A percentile compares a stretch with the other conserved stretches of the same genome.
phyloP scores from a whole-genome alignment of 2,797 vertebrate species.

The Trachops cirrhosus region DNA sequence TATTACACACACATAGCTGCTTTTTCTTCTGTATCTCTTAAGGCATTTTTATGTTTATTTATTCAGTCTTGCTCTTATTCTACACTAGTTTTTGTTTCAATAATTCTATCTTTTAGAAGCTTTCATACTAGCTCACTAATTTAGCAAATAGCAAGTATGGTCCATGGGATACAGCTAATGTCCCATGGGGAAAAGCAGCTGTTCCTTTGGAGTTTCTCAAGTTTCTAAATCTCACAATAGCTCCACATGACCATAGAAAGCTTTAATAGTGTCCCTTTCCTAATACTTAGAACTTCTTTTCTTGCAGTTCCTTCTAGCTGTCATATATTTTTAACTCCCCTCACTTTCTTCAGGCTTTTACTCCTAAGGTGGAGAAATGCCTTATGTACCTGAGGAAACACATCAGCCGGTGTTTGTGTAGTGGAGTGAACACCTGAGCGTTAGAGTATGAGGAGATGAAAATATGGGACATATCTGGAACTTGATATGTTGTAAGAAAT shows the following conservation, averaged over 20 bases:
- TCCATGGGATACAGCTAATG: not conserved
- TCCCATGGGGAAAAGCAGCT: not conserved
- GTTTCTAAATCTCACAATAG: not conserved
- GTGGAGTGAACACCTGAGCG: too few relatives aligned
- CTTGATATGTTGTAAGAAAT: not conserved
- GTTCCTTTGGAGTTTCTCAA: not conserved
- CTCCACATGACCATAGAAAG: too few relatives aligned
- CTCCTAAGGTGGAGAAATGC: not conserved
- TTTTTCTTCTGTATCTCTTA: not conserved
- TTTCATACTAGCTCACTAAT: not conserved
- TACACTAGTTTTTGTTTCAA: not conserved
- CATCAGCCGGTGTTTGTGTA: not conserved
- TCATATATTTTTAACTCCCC: not conserved
- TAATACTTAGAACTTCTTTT: not conserved
- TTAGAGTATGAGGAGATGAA: not conserved
- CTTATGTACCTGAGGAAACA: not conserved
- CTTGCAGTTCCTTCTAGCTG: not conserved
- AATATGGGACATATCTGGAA: not conserved
- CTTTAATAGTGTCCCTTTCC: not conserved
- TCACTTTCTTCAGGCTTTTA: not conserved
- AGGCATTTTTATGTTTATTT: not conserved
- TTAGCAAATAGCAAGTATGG: not conserved
- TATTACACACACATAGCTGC: not conserved
- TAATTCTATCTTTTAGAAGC: not conserved
- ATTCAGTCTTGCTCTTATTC: not conserved